Base-by-base conservation (phyloP, 2,888 invertebrate species). In the Blera fallax region DNA sequence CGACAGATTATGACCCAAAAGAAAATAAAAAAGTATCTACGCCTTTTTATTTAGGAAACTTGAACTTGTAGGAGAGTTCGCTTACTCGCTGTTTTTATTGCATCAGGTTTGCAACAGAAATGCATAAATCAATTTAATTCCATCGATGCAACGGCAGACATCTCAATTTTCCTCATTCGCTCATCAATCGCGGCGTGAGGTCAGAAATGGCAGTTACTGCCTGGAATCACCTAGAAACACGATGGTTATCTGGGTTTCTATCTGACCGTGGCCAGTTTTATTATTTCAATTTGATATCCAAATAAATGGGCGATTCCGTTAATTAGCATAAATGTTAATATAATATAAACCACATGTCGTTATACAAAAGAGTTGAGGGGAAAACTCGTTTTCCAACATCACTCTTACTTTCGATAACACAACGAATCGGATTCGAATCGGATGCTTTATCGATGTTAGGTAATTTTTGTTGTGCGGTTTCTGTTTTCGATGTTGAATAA, bases 251-350 rank as follows among this genome's bases (percentile, higher is more conserved):
- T 32, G 8, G n/a, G 11, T 45, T 24, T 56, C 10, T 37, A 29
- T 40, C 64, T 56, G 83, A 74, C 79, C 79, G 62, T 84, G 73
- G 79, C 69, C 79, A 34, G 69, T 50, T 62, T 27, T 52, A 18
- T 11, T 11, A 74, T 74, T 74, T 56, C 65, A 67, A 77, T 67
- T 67, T 50, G 29, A 69, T 69, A 62, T 62, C 79, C 14, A 50
- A 79, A 48, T 69, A 78, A 56, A 83, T 83, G 72, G 67, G 52
- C 78, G 54, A 83, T 72, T 64, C 70, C 50, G 14, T 29, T 37
- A 24, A 84, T 79, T 84, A 74, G 48, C 83, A 84, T 84, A 78
- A 78, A 83, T 67, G 65, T 52, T 50, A 72, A 73, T 45, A 27
- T 29, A 34, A 77, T 64, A 32, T 64, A 76, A 81, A 56, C 54